Base-by-base conservation (phyloP, 1,140 invertebrate genomes). In the Drosophila neocordata region DNA sequence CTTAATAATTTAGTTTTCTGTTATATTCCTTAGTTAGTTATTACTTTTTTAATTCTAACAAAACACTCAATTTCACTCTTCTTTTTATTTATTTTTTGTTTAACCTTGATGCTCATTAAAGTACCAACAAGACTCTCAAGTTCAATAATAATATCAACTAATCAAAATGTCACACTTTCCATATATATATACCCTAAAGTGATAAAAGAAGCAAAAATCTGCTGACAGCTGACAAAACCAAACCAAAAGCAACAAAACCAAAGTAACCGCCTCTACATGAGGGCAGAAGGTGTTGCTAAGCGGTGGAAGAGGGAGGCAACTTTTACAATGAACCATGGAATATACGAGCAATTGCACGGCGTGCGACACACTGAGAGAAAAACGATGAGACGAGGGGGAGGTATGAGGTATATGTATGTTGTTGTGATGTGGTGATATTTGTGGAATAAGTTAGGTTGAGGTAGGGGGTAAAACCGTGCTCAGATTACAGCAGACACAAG, bases 91-190 rank as follows among this genome's bases (percentile, higher is more conserved):
- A 74, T 74, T 52, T 55, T 79, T 66, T 31, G 56, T 35, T 38
- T 79, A 88, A 88, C 82, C 82, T 87, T 87, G 78, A 69, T 73
- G 71, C 72, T 87, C 71, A 88, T 87, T 87, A 87, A 85, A 65
- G 74, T 70, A 57, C 24, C 57, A 24, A 18, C 31, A 68, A 64
- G 62, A 58, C 71, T 61, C 75, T 88, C 83, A 87, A 87, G 83
- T 87, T 87, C 83, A 87, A 87, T 87, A 76, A 67, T 84, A 87
- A 60, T 63, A 73, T 83, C 51, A 83, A 87, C 84, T 83, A 83
- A 87, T 87, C 79, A 87, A 87, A 87, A 83, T 79, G 83, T 87
- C 83, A 83, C 83, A 87, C 82, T 87, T 87, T 87, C 82, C 83
- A 82, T 71, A 72, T 31, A 31, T 24, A 82, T 71, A 72, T 31